phyloP scores from a whole-genome alignment of 2,888 invertebrate genomes.

The Cephus rjabovi region DNA sequence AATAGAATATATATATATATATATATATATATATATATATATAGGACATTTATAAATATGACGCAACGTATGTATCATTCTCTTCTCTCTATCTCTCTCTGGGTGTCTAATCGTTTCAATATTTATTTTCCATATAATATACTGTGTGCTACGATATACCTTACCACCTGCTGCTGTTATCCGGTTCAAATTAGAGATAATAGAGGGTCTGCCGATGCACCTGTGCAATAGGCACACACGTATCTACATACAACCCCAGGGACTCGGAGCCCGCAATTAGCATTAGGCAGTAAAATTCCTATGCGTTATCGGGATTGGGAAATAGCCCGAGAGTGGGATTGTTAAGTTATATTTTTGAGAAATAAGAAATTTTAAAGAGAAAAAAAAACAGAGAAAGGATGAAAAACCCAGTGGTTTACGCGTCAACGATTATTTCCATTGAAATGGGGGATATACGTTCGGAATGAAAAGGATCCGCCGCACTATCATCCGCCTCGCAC shows the following conservation, averaged over 20 bases:
- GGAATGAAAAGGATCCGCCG: not conserved
- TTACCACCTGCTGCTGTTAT: conserved; percentile 35
- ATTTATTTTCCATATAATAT: not conserved
- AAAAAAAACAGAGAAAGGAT: not conserved
- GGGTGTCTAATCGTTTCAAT: not conserved
- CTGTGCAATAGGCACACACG: conserved; percentile 21
- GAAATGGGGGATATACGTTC: not conserved
- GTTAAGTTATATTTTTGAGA: too few species aligned
- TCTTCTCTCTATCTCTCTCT: not conserved
- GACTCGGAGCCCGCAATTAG: conserved; percentile 32
- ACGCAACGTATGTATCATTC: too few species aligned
- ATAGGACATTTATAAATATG: too few species aligned
- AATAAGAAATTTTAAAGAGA: not conserved
- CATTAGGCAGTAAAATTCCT: conserved; percentile 3
- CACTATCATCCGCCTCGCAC: not conserved
- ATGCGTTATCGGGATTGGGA: not conserved
- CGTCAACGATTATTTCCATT: not conserved
- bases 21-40: too few species aligned
- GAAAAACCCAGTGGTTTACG: not conserved
- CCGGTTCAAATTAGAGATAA: conserved; percentile 35
- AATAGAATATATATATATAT: not conserved
- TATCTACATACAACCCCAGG: conserved; percentile 19
- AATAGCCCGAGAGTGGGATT: not conserved
- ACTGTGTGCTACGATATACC: not conserved
- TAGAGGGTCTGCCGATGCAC: conserved; percentile 32